phyloP scores from a whole-genome alignment of 1,140 invertebrate genomes.

The Eufriesea mexicana region DNA sequence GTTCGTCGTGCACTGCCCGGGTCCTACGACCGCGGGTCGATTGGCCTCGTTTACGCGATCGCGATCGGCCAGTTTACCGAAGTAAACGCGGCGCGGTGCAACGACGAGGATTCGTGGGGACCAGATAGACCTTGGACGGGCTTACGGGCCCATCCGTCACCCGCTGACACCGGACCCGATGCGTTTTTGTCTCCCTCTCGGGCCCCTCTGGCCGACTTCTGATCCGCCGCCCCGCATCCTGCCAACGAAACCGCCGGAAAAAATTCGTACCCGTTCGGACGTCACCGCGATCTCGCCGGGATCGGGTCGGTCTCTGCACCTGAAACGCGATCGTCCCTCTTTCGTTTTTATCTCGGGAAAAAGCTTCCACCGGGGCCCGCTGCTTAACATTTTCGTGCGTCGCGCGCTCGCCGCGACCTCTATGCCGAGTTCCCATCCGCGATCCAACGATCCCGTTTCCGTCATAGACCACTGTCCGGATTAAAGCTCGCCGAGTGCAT shows the following conservation, averaged over 20 bases:
- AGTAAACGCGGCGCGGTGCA: background rate
- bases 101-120: constrained; percentile 63
- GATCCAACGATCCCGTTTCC: background rate
- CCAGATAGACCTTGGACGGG: constrained; percentile 64
- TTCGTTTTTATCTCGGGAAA: background rate
- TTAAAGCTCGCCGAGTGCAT: no score
- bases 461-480: background rate
- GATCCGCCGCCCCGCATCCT: constrained; percentile 64
- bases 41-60: constrained; percentile 1
- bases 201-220: constrained; percentile 61
- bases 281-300: constrained; percentile 1
- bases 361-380: background rate
- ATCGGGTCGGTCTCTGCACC: background rate
- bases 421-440: background rate
- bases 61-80: constrained; percentile 26
- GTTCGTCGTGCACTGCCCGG: background rate
- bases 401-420: background rate
- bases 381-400: background rate
- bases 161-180: constrained; percentile 76
- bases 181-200: constrained; percentile 71
- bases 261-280: constrained; percentile 44
- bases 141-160: constrained; percentile 76
- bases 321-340: background rate
- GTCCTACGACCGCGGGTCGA: background rate
- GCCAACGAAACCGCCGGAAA: constrained; percentile 49